Evolutionary conservation across 2,888 invertebrate genomes (phyloP), one percentile per base, ranked within the genome.

Genomic region (Polyploca ridens): DNA sequence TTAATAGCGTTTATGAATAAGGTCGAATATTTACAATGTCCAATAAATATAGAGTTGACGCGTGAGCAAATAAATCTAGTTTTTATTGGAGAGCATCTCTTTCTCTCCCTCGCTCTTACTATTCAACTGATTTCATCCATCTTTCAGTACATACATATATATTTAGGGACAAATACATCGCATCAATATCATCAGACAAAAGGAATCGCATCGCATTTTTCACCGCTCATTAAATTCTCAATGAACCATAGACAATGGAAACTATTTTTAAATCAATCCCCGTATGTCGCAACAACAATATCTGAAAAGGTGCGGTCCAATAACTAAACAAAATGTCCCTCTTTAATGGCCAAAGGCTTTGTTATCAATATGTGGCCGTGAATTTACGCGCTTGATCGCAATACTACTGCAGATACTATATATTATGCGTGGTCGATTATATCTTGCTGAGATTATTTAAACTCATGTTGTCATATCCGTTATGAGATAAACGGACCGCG

Each of bases 381-480:
- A 19, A 19, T 10, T 19, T 54, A 54, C 16, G n/a, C n/a, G 7
- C 5, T 46, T 46, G 46, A 46, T 46, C 0, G 41, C 13, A 41
- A 41, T 41, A 13, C 13, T 41, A 41, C 41, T 41, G 13, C 13
- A 41, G 10, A 38, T 10, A 5, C 5, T 41, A 41, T 8, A 0
- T 13, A 41, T 41, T 41, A 3, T 41, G 13, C 41, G 13, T 7
- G 46, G n/a, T n/a, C 6, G 46, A 7, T n/a, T n/a, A 57, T 16
- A 38, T 54, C 16, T 44, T 5, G 3, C 46, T 14, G 4, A 54
- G 71, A 75, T 72, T 65, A 68, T 65, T 74, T 69, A 69, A 74
- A 69, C 70, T 64, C 71, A 75, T 72, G 70, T 73, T 78, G 81
- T 83, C 83, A 84, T 84, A 85, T 86, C 86, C 83, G 84, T 82